phyloP scores from a whole-genome alignment of 1,140 invertebrate species.

The Sitophilus oryzae region DNA sequence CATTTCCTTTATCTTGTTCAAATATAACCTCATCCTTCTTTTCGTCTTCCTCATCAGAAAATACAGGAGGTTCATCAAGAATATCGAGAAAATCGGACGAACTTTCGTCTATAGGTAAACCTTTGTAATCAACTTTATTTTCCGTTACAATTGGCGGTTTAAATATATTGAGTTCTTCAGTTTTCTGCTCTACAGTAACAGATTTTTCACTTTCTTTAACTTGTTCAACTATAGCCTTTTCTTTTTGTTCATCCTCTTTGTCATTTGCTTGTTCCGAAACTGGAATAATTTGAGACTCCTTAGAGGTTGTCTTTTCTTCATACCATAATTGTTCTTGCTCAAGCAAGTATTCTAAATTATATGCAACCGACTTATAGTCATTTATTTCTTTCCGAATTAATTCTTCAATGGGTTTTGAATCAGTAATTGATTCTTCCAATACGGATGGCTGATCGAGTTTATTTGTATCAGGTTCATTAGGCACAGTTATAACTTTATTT shows the following conservation, averaged over 20 bases:
- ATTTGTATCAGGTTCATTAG: not conserved
- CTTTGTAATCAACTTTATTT: slow-evolving; percentile 38
- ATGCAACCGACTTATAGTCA: not conserved
- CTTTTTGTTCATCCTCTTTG: slow-evolving; percentile 37
- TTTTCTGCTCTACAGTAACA: not conserved
- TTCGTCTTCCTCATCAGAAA: slow-evolving; percentile 34
- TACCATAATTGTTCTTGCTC: slow-evolving; percentile 12
- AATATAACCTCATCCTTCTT: not conserved
- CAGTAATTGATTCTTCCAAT: not conserved
- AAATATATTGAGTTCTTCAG: no score
- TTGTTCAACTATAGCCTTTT: slow-evolving; percentile 45
- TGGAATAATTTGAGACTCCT: not conserved
- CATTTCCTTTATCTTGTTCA: not conserved
- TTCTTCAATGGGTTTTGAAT: not conserved
- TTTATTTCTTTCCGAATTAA: not conserved
- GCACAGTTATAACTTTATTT: not conserved
- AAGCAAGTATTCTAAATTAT: slow-evolving; percentile 9
- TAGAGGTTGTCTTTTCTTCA: slow-evolving; percentile 1
- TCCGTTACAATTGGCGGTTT: not conserved
- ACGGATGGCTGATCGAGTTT: not conserved
- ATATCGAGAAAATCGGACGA: slow-evolving; percentile 48
- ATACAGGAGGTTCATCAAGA: slow-evolving; percentile 48
- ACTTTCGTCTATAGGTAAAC: slow-evolving; percentile 47
- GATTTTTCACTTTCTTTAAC: slow-evolving; percentile 1
- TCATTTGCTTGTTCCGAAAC: not conserved